These are phyloP conservation scores for Amphimedon queenslandica DNA, from an alignment of 37 sponge, comb jelly and placozoan genomes.

Conservation along the genomic window DNA sequence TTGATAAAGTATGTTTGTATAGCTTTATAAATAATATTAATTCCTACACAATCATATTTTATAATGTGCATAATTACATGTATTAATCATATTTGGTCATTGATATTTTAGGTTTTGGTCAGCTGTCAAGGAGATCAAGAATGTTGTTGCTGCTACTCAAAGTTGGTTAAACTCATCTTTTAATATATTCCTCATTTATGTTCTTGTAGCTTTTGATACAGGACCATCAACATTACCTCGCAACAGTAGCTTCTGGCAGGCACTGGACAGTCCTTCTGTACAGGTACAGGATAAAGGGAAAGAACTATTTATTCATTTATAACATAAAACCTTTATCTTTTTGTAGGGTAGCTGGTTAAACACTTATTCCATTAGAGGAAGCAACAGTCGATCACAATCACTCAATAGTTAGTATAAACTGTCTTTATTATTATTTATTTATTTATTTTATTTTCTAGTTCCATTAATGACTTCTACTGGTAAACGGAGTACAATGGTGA, in stretches of 20 bases:
- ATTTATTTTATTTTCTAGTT: background rate
- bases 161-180: background rate
- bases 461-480: background rate
- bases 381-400: background rate
- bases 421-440: background rate
- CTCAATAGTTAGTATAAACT: background rate
- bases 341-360: conserved; percentile 61
- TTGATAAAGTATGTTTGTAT: conserved; percentile 21
- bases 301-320: background rate
- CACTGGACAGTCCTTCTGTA: conserved; percentile 30
- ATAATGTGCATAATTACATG: too few species aligned
- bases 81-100: too few species aligned
- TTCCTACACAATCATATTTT: too few species aligned
- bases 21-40: too few species aligned
- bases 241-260: conserved; percentile 62
- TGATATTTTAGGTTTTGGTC: conserved; percentile 63
- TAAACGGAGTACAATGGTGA: conserved; percentile 15
- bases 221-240: conserved; percentile 44
- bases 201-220: conserved; percentile 14
- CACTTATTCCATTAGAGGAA: conserved; percentile 6
- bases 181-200: background rate
- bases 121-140: conserved; percentile 51
- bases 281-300: too few species aligned
- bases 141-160: background rate
- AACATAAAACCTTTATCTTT: background rate